Evolutionary conservation across 2,888 invertebrate species (phyloP).

Genomic region (Synanthedon andrenaeformis): DNA sequence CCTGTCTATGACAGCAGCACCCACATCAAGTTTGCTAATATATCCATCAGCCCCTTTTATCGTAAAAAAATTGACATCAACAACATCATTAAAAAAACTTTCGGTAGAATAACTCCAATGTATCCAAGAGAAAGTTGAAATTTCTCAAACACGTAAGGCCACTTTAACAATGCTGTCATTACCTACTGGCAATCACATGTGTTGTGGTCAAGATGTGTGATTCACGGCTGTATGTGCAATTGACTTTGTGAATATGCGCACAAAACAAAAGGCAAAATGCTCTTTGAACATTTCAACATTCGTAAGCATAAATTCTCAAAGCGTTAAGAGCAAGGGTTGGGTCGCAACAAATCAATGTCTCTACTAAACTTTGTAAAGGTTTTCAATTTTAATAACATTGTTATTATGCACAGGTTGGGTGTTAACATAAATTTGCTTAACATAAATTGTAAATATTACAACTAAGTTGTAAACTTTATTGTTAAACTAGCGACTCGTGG

Average conservation of each 20-base stretch:
- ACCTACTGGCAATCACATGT: neutral
- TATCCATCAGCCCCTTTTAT: too few relatives aligned
- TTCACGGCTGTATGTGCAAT: slow-evolving; percentile 3
- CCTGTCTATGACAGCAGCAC: too few relatives aligned
- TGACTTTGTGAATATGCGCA: slow-evolving; percentile 3
- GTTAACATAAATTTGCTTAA: neutral
- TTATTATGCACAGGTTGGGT: neutral
- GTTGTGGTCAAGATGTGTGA: slow-evolving; percentile 1
- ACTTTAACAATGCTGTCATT: too few relatives aligned
- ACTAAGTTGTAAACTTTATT: too few relatives aligned
- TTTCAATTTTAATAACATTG: neutral
- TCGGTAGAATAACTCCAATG: too few relatives aligned
- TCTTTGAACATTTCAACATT: slow-evolving; percentile 6
- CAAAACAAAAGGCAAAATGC: slow-evolving; percentile 11
- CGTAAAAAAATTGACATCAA: too few relatives aligned
- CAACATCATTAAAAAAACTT: too few relatives aligned
- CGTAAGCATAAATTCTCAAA: neutral
- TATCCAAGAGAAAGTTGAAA: too few relatives aligned
- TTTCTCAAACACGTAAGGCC: too few relatives aligned
- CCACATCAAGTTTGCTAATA: too few relatives aligned
- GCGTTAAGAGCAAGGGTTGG: slow-evolving; percentile 11
- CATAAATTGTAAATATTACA: too few relatives aligned
- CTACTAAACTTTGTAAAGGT: slow-evolving; percentile 17
- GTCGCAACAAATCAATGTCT: slow-evolving; percentile 32
- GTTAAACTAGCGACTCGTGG: too few relatives aligned